Conservation (phyloP, 1,140 invertebrate species). For the Elysia chlorotica region DNA sequence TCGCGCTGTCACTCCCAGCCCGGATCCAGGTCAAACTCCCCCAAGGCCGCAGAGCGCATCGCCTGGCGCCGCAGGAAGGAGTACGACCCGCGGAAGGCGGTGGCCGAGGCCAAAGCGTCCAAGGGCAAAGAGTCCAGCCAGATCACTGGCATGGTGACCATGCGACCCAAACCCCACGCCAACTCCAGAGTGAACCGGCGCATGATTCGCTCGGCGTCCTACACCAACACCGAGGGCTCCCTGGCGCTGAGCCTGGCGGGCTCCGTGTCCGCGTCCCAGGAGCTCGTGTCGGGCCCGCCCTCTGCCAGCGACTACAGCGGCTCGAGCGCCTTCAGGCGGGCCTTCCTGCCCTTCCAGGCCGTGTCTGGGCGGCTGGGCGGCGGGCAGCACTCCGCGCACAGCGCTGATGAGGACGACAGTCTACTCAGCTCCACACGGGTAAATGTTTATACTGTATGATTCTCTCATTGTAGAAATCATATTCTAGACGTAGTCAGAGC, state of each 20-base stretch:
- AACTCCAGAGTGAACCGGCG: slow-evolving; percentile 17
- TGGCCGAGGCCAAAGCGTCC: slow-evolving; percentile 70
- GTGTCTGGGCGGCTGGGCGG: too few relatives aligned
- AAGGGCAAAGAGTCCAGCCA: background rate
- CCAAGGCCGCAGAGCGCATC: slow-evolving; percentile 74
- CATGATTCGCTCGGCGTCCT: slow-evolving; percentile 51
- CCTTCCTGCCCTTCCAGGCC: slow-evolving; percentile 32
- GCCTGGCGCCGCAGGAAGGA: slow-evolving; percentile 90
- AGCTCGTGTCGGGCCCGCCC: slow-evolving; percentile 35
- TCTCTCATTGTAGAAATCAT: too few relatives aligned
- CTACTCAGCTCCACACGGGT: slow-evolving; percentile 38
- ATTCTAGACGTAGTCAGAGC: too few relatives aligned
- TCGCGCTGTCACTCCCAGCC: slow-evolving; percentile 37
- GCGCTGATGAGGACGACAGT: slow-evolving; percentile 49
- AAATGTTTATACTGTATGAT: too few relatives aligned
- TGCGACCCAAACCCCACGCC: slow-evolving; percentile 7
- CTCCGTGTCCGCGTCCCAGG: slow-evolving; percentile 43
- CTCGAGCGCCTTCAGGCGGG: slow-evolving; percentile 28
- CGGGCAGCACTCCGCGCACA: slow-evolving; percentile 32
- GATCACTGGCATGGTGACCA: background rate
- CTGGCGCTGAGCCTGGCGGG: slow-evolving; percentile 31
- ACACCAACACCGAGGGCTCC: slow-evolving; percentile 41
- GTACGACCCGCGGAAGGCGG: slow-evolving; percentile 85
- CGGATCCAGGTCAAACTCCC: slow-evolving; percentile 47
- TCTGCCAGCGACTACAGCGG: slow-evolving; percentile 33